Evolutionary conservation across 2,888 invertebrate genomes (phyloP).

Genomic region (Drosophila pseudotakahashii): DNA sequence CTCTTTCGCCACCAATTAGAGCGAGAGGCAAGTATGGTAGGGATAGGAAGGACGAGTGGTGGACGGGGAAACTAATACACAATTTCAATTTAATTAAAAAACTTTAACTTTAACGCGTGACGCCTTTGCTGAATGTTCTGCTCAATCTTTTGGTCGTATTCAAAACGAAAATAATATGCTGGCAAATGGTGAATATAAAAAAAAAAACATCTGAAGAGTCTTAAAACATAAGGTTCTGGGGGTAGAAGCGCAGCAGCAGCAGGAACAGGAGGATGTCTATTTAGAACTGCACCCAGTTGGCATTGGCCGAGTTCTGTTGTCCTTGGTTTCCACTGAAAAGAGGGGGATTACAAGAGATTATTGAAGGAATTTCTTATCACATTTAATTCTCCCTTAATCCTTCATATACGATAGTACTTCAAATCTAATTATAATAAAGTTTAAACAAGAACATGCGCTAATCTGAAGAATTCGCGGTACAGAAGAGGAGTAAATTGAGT

Average conservation of each 20-base stretch:
- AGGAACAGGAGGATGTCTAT: conserved; percentile 36
- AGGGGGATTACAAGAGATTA: background rate
- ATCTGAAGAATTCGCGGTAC: too few relatives aligned
- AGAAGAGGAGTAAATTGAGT: too few relatives aligned
- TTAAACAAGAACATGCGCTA: too few relatives aligned
- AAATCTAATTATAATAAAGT: too few relatives aligned
- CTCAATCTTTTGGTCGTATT: conserved; percentile 31
- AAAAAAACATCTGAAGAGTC: conserved; percentile 26
- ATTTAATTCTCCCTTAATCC: too few relatives aligned
- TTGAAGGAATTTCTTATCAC: too few relatives aligned
- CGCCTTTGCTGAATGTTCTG: conserved; percentile 40
- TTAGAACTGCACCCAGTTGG: conserved; percentile 85
- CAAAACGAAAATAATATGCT: conserved; percentile 13
- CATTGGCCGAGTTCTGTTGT: conserved; percentile 82
- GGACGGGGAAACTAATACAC: conserved; percentile 43
- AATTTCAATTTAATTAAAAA: conserved; percentile 38
- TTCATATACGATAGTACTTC: too few relatives aligned
- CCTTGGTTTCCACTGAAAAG: conserved; percentile 73
- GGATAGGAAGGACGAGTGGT: background rate
- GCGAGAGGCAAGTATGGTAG: conserved; percentile 1
- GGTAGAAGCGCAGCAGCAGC: conserved; percentile 28
- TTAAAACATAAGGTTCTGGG: conserved; percentile 23
- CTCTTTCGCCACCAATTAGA: conserved; percentile 9
- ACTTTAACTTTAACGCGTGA: conserved; percentile 43
- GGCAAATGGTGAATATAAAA: conserved; percentile 23